These are phyloP conservation scores for Synergus umbraculus DNA, from an alignment of 2,888 invertebrate species.

Conservation along the genomic window DNA sequence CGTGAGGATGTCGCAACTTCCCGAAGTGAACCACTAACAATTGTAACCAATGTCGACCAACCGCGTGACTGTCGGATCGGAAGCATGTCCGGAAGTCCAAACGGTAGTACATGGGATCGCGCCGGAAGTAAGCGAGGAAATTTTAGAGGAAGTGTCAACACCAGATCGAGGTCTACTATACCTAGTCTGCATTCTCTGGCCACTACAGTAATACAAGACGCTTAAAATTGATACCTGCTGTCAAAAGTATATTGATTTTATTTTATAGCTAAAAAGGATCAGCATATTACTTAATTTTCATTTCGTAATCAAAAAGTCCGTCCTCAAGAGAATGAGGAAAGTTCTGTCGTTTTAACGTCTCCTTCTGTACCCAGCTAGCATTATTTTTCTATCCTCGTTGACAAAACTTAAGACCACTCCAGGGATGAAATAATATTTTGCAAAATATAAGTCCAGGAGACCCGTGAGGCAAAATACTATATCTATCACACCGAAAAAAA, in stretches of 20 bases:
- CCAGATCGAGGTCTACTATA: neutral
- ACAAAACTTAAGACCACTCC: too few relatives aligned
- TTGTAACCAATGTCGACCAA: slow-evolving; percentile 50
- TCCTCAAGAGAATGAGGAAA: neutral
- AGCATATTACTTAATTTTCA: neutral
- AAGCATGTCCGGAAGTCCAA: slow-evolving; percentile 67
- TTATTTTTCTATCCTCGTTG: too few relatives aligned
- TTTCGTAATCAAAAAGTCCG: neutral
- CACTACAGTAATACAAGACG: neutral
- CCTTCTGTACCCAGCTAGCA: too few relatives aligned
- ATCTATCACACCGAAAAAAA: too few relatives aligned
- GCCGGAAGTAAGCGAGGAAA: slow-evolving; percentile 1
- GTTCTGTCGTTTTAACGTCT: neutral
- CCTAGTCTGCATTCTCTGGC: neutral
- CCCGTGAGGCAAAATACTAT: too few relatives aligned
- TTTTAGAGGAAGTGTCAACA: neutral
- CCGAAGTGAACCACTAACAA: neutral
- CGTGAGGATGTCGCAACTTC: slow-evolving; percentile 61
- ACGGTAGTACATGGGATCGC: slow-evolving; percentile 18
- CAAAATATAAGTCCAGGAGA: too few relatives aligned
- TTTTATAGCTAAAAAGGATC: neutral
- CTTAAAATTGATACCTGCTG: neutral
- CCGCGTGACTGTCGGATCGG: slow-evolving; percentile 45
- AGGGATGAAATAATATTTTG: too few relatives aligned
- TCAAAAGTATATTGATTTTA: neutral